Evolutionary conservation across 1,140 invertebrate species (phyloP).

Genomic region (Megathymus violae): DNA sequence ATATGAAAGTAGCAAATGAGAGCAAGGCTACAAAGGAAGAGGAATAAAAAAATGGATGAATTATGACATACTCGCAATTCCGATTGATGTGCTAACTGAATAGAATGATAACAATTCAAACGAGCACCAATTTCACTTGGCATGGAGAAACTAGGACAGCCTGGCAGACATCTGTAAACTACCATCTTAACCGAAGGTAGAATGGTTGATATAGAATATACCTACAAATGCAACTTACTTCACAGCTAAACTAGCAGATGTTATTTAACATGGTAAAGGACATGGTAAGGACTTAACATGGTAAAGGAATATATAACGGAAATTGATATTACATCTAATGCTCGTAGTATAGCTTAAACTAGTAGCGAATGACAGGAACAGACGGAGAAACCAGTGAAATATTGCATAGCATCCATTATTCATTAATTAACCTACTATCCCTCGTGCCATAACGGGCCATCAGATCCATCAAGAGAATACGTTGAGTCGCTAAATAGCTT

Average conservation of each 20-base stretch:
- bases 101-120: no score
- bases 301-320: constrained; percentile 45
- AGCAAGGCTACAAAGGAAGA: not conserved
- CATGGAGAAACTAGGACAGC: no score
- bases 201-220: no score
- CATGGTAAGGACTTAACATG: no score
- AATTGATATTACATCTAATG: constrained; percentile 49
- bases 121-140: no score
- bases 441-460: constrained; percentile 60
- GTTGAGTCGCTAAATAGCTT: constrained; percentile 41
- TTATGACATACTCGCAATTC: no score
- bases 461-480: constrained; percentile 20
- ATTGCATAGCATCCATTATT: constrained; percentile 72
- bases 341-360: constrained; percentile 26
- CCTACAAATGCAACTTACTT: no score
- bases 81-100: no score
- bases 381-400: constrained; percentile 67
- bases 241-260: not conserved
- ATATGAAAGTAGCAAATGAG: not conserved
- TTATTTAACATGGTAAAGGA: constrained; percentile 7
- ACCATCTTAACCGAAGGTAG: not conserved
- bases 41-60: not conserved
- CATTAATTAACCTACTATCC: constrained; percentile 73
- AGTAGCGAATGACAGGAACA: constrained; percentile 35
- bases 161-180: no score